These are phyloP conservation scores for Gymnodraco acuticeps DNA, from an alignment of 2,797 vertebrate species.

Conservation along the genomic window DNA sequence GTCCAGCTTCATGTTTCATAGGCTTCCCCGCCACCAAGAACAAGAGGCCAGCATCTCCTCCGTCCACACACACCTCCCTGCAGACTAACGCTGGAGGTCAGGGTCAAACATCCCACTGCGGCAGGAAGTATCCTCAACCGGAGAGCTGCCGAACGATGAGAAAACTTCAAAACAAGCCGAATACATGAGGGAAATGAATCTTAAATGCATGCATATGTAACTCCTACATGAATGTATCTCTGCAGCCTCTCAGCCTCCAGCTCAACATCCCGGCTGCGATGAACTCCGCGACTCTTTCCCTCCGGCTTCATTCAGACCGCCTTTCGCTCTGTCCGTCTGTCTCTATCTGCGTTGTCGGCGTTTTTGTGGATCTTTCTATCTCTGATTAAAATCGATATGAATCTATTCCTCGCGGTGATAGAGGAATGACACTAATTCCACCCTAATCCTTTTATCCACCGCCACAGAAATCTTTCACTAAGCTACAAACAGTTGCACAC, in stretches of 20 bases:
- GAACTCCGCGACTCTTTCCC: conserved; percentile 30
- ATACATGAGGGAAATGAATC: background rate
- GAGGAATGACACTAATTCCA: conserved; percentile 88
- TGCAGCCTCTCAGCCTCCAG: conserved; percentile 21
- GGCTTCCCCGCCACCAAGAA: conserved; percentile 28
- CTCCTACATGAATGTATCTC: background rate
- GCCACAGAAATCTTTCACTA: conserved; percentile 84
- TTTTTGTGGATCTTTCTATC: conserved; percentile 55
- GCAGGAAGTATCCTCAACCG: conserved; percentile 18
- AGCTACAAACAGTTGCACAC: conserved; percentile 79
- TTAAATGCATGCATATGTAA: background rate
- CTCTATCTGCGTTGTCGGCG: conserved; percentile 41
- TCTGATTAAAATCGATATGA: conserved; percentile 87
- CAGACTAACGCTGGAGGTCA: conserved; percentile 23
- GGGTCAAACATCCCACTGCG: conserved; percentile 40
- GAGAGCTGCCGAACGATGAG: background rate
- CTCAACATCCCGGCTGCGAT: conserved; percentile 14
- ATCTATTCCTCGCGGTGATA: conserved; percentile 80
- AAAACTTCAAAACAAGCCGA: too few species aligned
- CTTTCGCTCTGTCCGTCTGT: conserved; percentile 2
- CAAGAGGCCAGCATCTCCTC: conserved; percentile 39
- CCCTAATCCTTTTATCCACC: conserved; percentile 87
- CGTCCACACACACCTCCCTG: background rate
- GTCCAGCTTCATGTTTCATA: conserved; percentile 80
- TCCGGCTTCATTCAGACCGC: conserved; percentile 3